These are phyloP conservation scores for Pseudomyrmex gracilis DNA, from an alignment of 1,140 invertebrate species.

Conservation along the genomic window DNA sequence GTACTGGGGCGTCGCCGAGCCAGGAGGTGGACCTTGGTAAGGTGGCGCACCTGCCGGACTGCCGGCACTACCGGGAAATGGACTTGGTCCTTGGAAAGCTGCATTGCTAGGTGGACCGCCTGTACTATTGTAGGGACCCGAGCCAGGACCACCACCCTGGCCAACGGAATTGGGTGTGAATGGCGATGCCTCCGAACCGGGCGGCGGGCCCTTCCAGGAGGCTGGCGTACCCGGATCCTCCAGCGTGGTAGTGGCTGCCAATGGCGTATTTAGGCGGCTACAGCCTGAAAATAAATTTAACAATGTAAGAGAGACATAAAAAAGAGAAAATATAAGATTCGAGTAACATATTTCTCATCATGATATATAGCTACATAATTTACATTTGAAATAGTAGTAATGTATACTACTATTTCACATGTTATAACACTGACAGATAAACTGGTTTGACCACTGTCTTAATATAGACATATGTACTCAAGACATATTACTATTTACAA, in stretches of 20 bases:
- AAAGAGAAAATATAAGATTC: not conserved
- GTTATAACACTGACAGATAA: not conserved
- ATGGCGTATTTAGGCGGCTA: conserved; percentile 88
- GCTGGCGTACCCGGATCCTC: conserved; percentile 88
- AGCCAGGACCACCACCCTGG: conserved; percentile 81
- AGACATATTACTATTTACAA: not conserved
- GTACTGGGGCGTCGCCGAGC: conserved; percentile 91
- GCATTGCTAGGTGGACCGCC: conserved; percentile 86
- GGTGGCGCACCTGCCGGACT: conserved; percentile 88
- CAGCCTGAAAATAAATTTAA: conserved; percentile 84
- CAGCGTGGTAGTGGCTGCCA: conserved; percentile 89
- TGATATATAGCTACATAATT: not conserved
- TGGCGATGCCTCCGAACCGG: conserved; percentile 88
- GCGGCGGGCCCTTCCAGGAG: conserved; percentile 89
- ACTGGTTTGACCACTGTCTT: not conserved
- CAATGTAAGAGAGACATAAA: not conserved
- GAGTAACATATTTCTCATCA: not conserved
- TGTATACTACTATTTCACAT: not conserved
- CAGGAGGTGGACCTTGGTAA: conserved; percentile 89
- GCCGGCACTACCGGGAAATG: conserved; percentile 88
- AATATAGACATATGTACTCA: not conserved
- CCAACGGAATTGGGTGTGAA: conserved; percentile 86
- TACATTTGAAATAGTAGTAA: not conserved
- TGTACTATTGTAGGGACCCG: conserved; percentile 85
- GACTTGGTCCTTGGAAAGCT: conserved; percentile 87